These are phyloP conservation scores for Eupeodes corollae DNA, from an alignment of 1,140 invertebrate genomes.

Conservation along the genomic window DNA sequence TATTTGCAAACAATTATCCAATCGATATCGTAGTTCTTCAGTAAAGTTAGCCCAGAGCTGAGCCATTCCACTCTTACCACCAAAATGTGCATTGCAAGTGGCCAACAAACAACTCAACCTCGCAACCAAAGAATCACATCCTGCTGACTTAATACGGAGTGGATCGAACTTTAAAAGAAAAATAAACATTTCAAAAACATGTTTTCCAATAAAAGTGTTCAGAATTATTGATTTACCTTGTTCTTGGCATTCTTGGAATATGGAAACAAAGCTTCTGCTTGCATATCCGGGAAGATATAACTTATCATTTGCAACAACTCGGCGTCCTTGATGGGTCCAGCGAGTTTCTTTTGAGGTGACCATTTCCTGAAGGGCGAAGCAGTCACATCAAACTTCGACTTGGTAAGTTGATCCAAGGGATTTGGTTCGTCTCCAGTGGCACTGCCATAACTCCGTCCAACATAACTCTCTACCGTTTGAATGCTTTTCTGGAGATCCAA, in stretches of 20 bases:
- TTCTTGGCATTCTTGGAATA: slow-evolving; percentile 32
- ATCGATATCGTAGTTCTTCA: slow-evolving; percentile 78
- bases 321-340: slow-evolving; percentile 63
- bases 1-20: slow-evolving; percentile 69
- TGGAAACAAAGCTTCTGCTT: slow-evolving; percentile 43
- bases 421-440: slow-evolving; percentile 18
- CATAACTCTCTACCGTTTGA: slow-evolving; percentile 43
- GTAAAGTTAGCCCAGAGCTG: slow-evolving; percentile 89
- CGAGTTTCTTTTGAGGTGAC: slow-evolving; percentile 31
- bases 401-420: slow-evolving; percentile 19
- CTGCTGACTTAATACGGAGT: slow-evolving; percentile 30
- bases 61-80: slow-evolving; percentile 66
- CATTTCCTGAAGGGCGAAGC: not conserved
- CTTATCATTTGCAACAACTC: slow-evolving; percentile 66
- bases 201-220: not conserved
- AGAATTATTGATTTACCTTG: slow-evolving; percentile 14
- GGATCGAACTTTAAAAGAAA: slow-evolving; percentile 24
- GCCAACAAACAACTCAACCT: slow-evolving; percentile 69
- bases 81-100: slow-evolving; percentile 64
- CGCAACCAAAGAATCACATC: slow-evolving; percentile 65
- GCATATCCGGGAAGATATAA: slow-evolving; percentile 83
- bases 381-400: not conserved
- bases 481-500: slow-evolving; percentile 39
- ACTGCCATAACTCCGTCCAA: slow-evolving; percentile 42
- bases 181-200: not conserved